Evolutionary conservation across 2,888 invertebrate genomes (phyloP).

Genomic region (Sesia apiformis): DNA sequence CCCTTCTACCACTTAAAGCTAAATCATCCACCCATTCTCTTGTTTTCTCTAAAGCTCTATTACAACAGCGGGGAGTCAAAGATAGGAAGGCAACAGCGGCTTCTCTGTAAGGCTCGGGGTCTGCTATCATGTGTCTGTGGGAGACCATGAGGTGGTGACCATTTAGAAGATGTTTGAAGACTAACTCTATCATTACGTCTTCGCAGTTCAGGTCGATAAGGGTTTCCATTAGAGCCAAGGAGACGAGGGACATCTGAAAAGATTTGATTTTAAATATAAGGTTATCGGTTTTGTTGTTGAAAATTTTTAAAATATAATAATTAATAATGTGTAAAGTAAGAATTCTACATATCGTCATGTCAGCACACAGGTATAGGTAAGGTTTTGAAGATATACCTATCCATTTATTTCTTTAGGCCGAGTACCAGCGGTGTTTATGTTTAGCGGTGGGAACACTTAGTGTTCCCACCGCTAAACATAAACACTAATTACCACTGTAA

Average conservation of each 20-base stretch:
- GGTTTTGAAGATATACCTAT: too few species aligned
- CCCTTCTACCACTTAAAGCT: conserved; percentile 39
- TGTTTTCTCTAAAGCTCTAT: conserved; percentile 43
- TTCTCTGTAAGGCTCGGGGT: conserved; percentile 51
- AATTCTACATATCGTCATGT: too few species aligned
- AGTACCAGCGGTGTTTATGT: too few species aligned
- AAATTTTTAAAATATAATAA: too few species aligned
- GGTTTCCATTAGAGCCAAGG: conserved; percentile 92
- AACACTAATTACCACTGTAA: too few species aligned
- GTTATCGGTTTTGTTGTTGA: too few species aligned
- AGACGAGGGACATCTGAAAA: conserved; percentile 87
- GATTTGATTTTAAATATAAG: not conserved
- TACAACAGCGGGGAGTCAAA: conserved; percentile 78
- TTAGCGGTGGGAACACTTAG: too few species aligned
- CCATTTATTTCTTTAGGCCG: too few species aligned
- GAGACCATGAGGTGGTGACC: conserved; percentile 49
- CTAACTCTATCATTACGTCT: conserved; percentile 94
- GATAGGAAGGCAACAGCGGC: conserved; percentile 51
- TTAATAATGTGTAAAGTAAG: too few species aligned
- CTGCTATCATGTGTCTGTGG: conserved; percentile 39
- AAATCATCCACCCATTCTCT: conserved; percentile 55
- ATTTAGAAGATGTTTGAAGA: conserved; percentile 83
- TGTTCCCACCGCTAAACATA: too few species aligned
- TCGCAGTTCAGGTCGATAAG: conserved; percentile 94
- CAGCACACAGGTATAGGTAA: too few species aligned